Evolutionary conservation across 2,888 invertebrate genomes (phyloP), one percentile per base, ranked within the genome.

Genomic region (Sphaerophoria rueppellii): DNA sequence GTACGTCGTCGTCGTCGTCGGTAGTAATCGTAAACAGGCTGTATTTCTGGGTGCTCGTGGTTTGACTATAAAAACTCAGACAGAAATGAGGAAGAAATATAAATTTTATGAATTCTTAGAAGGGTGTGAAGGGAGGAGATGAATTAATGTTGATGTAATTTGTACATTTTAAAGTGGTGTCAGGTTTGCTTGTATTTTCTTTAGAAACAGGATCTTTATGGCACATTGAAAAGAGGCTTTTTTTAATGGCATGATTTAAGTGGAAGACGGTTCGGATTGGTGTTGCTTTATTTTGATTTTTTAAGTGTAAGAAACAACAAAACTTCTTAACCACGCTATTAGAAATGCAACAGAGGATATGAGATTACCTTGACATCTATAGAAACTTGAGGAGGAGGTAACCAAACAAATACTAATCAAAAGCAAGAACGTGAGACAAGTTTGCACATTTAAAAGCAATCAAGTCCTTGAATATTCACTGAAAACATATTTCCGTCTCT

Each of bases 111-210:
- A 61, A 46, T 46, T 32, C n/a, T 46, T 9, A 16, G 32, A 24
- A n/a, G 48, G 2, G 48, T 5, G 14, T 14, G 48, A n/a, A 7
- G 6, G 48, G 2, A 1, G 43, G 43, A 4, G 43, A 4, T 43
- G 43, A 12, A 58, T 58, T n/a, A 58, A 58, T 58, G 40, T 58
- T 16, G 58, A 40, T 58, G 40, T 43, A 60, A 43, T 60, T 60
- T 43, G 40, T 60, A 43, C 40, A 12, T 16, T 58, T 58, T 14
- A 40, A 60, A 60, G 7, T 43, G 60, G 12, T 60, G 43, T 40
- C 43, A 60, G 40, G 24, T 60, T 24, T 37, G 40, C 40, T 60
- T 60, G 16, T 24, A 60, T 11, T 40, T 12, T 24, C 16, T 43
- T 43, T 4, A 43, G 4, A 6, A 24, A 24, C 24, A 24, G 24